A percentile compares a stretch with the other conserved stretches of the same genome.
These are phyloP conservation scores for Nomada fabriciana DNA, from an alignment of 2,888 invertebrate species.

Conservation along the genomic window DNA sequence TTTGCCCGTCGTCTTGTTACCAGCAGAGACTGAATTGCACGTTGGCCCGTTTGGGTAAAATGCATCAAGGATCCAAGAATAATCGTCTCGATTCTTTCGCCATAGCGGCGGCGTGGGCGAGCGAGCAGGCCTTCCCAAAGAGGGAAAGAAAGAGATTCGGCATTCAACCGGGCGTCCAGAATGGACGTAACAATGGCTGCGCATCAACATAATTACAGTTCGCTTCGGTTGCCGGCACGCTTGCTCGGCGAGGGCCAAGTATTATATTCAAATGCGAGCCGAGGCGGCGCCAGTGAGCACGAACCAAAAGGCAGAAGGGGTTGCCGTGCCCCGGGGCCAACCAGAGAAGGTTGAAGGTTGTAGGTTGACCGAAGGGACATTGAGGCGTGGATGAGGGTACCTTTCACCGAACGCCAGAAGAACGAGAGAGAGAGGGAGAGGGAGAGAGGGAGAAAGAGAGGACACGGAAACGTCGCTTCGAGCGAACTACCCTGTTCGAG, in stretches of 20 bases:
- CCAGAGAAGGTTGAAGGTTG: constrained; percentile 71
- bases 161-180: constrained; percentile 73
- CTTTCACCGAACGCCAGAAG: constrained; percentile 64
- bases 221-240: constrained; percentile 76
- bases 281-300: constrained; percentile 73
- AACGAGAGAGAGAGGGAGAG: constrained; percentile 15
- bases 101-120: constrained; percentile 73
- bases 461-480: constrained; percentile 72
- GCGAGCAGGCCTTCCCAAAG: constrained; percentile 65
- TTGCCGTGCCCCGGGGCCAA: constrained; percentile 66
- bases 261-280: constrained; percentile 83
- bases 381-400: constrained; percentile 55
- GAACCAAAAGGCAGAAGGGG: constrained; percentile 64
- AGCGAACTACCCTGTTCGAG: constrained; percentile 67
- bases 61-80: constrained; percentile 53
- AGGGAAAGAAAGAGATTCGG: constrained; percentile 75
- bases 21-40: not conserved
- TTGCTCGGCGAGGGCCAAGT: constrained; percentile 73
- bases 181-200: constrained; percentile 80
- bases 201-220: constrained; percentile 84
- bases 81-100: constrained; percentile 65
- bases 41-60: constrained; percentile 43
- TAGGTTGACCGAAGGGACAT: constrained; percentile 67
- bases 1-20: not conserved
- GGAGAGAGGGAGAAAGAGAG: constrained; percentile 36